Conservation (phyloP, 2,797 vertebrate species). For the Lagocephalus sceleratus region DNA sequence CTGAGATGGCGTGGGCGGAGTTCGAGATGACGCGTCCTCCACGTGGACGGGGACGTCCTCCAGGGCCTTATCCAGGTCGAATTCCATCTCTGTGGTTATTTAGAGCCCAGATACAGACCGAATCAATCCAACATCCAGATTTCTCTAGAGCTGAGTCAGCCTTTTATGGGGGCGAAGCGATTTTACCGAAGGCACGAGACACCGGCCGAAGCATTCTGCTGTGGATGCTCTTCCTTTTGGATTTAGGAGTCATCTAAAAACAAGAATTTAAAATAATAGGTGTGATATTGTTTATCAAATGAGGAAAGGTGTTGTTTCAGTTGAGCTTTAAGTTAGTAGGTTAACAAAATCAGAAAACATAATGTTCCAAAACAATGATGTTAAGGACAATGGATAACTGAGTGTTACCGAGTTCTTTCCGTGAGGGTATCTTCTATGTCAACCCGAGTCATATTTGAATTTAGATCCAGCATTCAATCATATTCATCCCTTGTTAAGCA, state of each 20-base stretch:
- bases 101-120: background rate
- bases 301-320: no score
- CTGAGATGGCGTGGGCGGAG: constrained; percentile 55
- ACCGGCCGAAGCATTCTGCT: constrained; percentile 97
- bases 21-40: constrained; percentile 77
- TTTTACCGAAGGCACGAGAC: constrained; percentile 92
- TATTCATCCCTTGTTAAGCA: background rate
- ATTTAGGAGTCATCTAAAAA: constrained; percentile 95
- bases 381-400: no score
- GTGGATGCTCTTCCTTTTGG: constrained; percentile 98
- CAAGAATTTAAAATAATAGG: constrained; percentile 6
- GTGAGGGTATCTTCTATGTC: no score
- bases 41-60: constrained; percentile 90
- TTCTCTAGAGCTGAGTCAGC: no score
- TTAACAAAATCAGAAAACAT: background rate
- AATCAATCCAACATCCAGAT: background rate
- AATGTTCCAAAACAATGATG: no score
- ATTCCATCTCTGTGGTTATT: constrained; percentile 88
- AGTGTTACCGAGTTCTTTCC: no score
- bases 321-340: background rate
- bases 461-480: background rate
- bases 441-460: no score
- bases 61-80: constrained; percentile 95
- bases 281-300: background rate
- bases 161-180: background rate